Conservation (phyloP, 92 coral and sea anemone genomes). For the Siderastrea siderea region DNA sequence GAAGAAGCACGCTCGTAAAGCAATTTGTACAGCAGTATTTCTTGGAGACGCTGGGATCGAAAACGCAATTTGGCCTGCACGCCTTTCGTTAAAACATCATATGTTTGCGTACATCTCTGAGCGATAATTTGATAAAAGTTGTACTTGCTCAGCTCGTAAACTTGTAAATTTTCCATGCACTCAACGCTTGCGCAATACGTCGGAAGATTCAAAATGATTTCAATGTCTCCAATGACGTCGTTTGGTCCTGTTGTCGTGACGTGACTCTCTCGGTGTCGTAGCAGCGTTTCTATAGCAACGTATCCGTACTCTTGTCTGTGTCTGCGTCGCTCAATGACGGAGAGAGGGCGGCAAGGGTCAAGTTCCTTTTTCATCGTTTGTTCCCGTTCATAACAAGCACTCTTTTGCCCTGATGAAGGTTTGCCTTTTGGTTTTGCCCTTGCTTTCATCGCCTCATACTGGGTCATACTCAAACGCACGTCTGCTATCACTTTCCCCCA, state of each 20-base stretch:
- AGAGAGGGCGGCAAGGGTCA: slow-evolving; percentile 71
- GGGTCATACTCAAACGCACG: slow-evolving; percentile 70
- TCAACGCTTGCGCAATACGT: slow-evolving; percentile 83
- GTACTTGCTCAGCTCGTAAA: slow-evolving; percentile 83
- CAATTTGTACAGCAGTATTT: slow-evolving; percentile 69
- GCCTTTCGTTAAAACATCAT: slow-evolving; percentile 46
- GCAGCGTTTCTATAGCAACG: slow-evolving; percentile 84
- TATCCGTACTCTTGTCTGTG: slow-evolving; percentile 78
- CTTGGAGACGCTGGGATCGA: slow-evolving; percentile 61
- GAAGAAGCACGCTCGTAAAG: slow-evolving; percentile 47
- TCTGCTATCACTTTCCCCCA: slow-evolving; percentile 83
- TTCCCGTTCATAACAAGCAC: not conserved
- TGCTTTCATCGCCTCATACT: slow-evolving; percentile 66
- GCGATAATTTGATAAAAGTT: slow-evolving; percentile 75
- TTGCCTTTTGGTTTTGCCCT: not conserved
- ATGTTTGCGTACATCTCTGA: slow-evolving; percentile 69
- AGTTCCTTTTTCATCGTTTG: not conserved
- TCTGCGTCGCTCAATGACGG: slow-evolving; percentile 90
- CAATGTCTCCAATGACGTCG: slow-evolving; percentile 92
- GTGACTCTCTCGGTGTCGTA: slow-evolving; percentile 69
- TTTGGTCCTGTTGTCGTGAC: slow-evolving; percentile 89
- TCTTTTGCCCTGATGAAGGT: not conserved
- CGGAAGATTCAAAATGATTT: slow-evolving; percentile 77
- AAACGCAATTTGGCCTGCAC: slow-evolving; percentile 58
- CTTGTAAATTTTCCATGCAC: slow-evolving; percentile 78